Evolutionary conservation across 2,113 vertebrate species (phyloP).

Genomic region (Hypocryptadius cinnamomeus): DNA sequence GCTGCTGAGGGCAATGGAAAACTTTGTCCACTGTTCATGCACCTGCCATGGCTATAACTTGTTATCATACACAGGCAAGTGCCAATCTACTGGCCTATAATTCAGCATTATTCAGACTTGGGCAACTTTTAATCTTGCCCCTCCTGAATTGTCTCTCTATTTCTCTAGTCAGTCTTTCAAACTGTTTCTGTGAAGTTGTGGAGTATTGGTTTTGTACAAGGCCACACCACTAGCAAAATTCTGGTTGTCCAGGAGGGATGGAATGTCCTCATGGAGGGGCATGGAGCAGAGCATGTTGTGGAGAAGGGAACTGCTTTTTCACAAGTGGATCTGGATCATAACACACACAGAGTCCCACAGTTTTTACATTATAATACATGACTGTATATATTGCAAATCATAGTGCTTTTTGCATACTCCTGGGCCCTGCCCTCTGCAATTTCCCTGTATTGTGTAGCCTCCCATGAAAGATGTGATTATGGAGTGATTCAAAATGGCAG

Average conservation of each 20-base stretch:
- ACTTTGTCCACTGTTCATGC: neutral
- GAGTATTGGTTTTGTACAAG: neutral
- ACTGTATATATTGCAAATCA: neutral
- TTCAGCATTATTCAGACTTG: neutral
- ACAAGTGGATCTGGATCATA: neutral
- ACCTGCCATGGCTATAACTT: neutral
- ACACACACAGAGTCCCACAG: neutral
- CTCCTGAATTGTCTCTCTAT: neutral
- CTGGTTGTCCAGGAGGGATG: neutral
- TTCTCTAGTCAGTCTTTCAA: neutral
- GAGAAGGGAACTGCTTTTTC: neutral
- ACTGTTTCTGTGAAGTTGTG: neutral
- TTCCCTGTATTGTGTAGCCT: neutral
- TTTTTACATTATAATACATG: neutral
- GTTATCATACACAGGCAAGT: neutral
- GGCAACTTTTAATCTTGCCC: neutral
- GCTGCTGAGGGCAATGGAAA: neutral
- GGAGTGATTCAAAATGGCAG: neutral
- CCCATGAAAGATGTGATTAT: neutral
- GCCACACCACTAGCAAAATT: neutral
- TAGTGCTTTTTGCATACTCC: neutral
- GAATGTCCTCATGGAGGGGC: neutral
- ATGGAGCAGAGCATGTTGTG: neutral
- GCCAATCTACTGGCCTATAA: neutral
- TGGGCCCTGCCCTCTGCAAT: neutral